Base-by-base conservation (phyloP, 2,797 vertebrate genomes). In the Choloepus didactylus region DNA sequence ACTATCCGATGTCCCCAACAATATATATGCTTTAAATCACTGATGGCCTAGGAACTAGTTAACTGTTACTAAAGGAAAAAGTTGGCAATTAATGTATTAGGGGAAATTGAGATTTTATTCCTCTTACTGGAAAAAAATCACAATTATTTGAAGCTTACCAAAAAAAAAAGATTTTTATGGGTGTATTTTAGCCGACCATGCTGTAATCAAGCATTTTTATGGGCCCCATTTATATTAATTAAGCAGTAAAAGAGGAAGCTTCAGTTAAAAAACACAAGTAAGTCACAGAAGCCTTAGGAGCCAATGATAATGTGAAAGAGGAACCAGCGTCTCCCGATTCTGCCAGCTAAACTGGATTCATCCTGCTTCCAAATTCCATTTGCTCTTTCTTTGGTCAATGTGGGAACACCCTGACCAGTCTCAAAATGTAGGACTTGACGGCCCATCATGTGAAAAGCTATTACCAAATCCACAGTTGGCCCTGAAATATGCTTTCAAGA, bases 131-230 rank as follows among this genome's bases (percentile, higher is more conserved):
- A 92, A 96, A 72, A 49, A 93, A 27, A 56, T 80, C 59, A 72
- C 73, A 38, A 49, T 93, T 97, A 96, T 64, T 95, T 94, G 83
- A 92, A 77, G 8, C 88, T 96, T 95, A 93, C 67, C 54, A 56
- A 0, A 1, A 29, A n/a, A n/a, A 56, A 54, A 86, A 44, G 29
- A n/a, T n/a, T 81, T 92, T 97, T 72, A 95, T 95, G 70, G 80
- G 11, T 38, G 97, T 67, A 95, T 97, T 87, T 96, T 93, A 98
- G 95, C 64, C 79, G 93, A 92, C 49, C 31, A 76, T 49, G 44
- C 75, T 92, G n/a, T 95, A 95, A 96, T 60, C 27, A 87, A 94
- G 60, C 35, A 79, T 96, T 98, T 98, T 98, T 96, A 97, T 96
- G 93, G 83, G 64, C 73, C 73, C n/a, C 44, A 92, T 96, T 97